Conservation (phyloP, 2,888 invertebrate genomes). For the Fabriciana adippe region DNA sequence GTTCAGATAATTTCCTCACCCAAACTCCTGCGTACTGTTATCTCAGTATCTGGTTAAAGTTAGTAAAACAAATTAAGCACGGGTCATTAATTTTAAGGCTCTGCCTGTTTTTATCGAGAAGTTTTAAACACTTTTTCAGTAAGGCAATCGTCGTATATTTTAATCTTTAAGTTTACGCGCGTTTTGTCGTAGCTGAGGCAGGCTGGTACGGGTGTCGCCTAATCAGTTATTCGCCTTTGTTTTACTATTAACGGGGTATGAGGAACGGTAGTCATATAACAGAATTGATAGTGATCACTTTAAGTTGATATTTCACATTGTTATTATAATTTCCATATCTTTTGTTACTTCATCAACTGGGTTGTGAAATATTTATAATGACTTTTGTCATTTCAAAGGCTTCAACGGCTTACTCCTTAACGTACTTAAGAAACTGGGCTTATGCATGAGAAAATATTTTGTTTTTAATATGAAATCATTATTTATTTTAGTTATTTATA, state of each 20-base stretch:
- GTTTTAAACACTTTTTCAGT: constrained; percentile 39
- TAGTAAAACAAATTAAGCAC: constrained; percentile 37
- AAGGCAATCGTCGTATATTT: constrained; percentile 31
- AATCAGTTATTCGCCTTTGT: constrained; percentile 26
- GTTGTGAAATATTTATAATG: constrained; percentile 54
- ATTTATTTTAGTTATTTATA: no score
- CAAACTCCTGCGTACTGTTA: constrained; percentile 38
- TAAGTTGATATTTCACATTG: background rate
- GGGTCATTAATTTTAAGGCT: constrained; percentile 40
- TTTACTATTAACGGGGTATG: constrained; percentile 18
- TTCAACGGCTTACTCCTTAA: constrained; percentile 44
- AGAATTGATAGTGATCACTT: background rate
- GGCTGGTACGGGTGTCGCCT: constrained; percentile 29
- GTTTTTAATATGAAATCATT: background rate
- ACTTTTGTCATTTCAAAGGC: constrained; percentile 64
- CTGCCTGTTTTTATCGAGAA: constrained; percentile 38
- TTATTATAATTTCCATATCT: background rate
- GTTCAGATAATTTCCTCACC: constrained; percentile 25
- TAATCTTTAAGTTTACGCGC: constrained; percentile 31
- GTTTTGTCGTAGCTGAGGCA: constrained; percentile 27
- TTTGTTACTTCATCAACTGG: constrained; percentile 1
- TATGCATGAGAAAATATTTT: background rate
- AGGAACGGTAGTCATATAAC: constrained; percentile 2
- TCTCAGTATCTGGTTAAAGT: constrained; percentile 40
- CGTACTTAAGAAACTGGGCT: constrained; percentile 24